Evolutionary conservation across 2,888 invertebrate species (phyloP), one percentile per base, ranked within the genome.

Genomic region (Cheilosia grossa): DNA sequence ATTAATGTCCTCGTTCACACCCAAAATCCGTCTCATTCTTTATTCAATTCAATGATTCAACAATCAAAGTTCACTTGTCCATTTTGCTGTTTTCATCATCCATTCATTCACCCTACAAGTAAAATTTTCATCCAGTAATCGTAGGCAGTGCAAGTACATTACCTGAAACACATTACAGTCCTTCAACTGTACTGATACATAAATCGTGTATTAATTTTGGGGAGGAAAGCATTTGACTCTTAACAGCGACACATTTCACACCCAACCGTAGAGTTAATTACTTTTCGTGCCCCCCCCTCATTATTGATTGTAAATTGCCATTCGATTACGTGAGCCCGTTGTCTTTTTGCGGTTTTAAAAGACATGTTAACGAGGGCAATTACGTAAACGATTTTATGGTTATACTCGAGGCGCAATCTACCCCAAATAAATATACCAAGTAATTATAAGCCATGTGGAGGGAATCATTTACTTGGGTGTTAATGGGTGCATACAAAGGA

Each of bases 331-430:
- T 59, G 47, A 27, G 19, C 21, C 24, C 44, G 27, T 51, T 69
- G 69, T 81, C 58, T 47, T 74, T 40, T 75, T 81, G 81, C 37
- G 81, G 74, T 69, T 74, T 64, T 58, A 44, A 67, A 74, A 49
- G 80, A 73, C 63, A 74, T 51, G 63, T 81, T 63, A 74, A 74
- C 56, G 56, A 75, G 42, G 49, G 40, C 66, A 58, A 64, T 81
- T 81, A 77, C 82, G 77, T 72, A 53, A 66, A 66, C 47, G 47
- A 54, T 63, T 74, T 73, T 61, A 66, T 72, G 64, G 44, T 63
- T 42, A 69, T 72, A 53, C 59, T 61, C 37, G 37, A 61, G 77
- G 53, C 27, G 44, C 17, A 47, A 40, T 53, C 30, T 42, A 54
- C 44, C 63, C 73, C 30, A 44, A 63, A 63, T 63, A 61, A 73